Base-by-base conservation (phyloP, 35 echinoderm and acorn worm species). In the Acanthaster planci region DNA sequence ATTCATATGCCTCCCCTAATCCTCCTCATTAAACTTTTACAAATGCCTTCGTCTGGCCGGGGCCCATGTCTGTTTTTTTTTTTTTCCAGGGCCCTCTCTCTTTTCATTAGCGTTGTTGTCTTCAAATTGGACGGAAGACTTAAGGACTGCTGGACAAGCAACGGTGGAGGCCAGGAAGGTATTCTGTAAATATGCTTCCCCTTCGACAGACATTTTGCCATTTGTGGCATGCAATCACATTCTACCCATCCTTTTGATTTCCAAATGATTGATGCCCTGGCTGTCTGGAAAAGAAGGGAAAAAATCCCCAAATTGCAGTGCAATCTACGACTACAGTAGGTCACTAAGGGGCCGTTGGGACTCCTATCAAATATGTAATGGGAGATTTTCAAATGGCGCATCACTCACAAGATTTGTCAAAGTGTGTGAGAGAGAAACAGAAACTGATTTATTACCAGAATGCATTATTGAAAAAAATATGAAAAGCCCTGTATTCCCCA, bases 301-400 rank as follows among this genome's bases (percentile, higher is more conserved):
- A 47, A 47, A 47, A 12, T 6, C 12, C 42, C 42, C 12, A 12
- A 47, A 4, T 47, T 47, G 12, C 42, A 6, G 42, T 47, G 4
- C 42, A 47, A 47, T 47, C 42, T 47, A 47, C 42, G 42, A 47
- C 42, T 47, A 12, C 42, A 47, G 4, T 47, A 47, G 60, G 60
- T 68, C 60, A 68, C 23, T 68, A 26, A 68, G 18, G 60, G 60
- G 34, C 60, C 60, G 14, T 12, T 19, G 64, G 64, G 64, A 72
- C 64, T 72, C 64, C 1, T 72, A 47, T 47, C 42, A 72, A 72
- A 72, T 72, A 72, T 72, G 29, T 72, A 72, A 72, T 72, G 64
- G 29, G 64, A 34, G 64, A 72, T 72, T 72, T 72, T 26, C 34
- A 34, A 72, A 72, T 26, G 64, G 30, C 64, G 34, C 34, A 72